phyloP scores from a whole-genome alignment of 2,113 vertebrate genomes.

The Sphyrna mokarran region DNA sequence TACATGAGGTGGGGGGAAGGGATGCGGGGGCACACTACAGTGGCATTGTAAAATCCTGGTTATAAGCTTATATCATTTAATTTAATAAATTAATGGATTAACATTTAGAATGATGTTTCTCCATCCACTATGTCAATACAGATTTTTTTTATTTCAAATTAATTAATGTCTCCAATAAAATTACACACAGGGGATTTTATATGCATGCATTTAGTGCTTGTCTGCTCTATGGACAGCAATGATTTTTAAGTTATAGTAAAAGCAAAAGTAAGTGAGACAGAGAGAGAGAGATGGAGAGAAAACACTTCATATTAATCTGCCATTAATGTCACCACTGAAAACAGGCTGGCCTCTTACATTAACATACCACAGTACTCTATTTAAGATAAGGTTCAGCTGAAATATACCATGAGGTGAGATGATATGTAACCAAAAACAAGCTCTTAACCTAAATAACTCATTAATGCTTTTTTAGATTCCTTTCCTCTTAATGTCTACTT shows the following conservation, averaged over 20 bases:
- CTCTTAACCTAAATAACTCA: not conserved
- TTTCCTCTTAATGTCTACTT: not conserved
- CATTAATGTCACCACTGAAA: not conserved
- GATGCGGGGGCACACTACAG: too few species aligned
- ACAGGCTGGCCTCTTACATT: not conserved
- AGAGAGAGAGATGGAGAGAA: not conserved
- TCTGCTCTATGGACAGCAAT: not conserved
- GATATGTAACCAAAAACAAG: slow-evolving; percentile 24
- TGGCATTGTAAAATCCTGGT: too few species aligned
- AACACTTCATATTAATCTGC: slow-evolving; percentile 17
- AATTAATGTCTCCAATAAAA: not conserved
- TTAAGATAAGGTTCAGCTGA: not conserved
- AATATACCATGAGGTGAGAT: not conserved
- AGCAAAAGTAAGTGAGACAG: not conserved
- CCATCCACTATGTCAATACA: not conserved
- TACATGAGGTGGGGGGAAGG: too few species aligned
- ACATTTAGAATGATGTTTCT: not conserved
- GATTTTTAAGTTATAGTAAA: too few species aligned
- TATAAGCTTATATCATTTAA: not conserved
- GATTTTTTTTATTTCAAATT: not conserved
- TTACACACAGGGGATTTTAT: not conserved
- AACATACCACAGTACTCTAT: not conserved
- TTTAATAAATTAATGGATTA: not conserved
- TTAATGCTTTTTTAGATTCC: slow-evolving; percentile 4
- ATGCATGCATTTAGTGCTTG: not conserved